Conservation (phyloP, 1,140 invertebrate genomes). For the Lerema accius region DNA sequence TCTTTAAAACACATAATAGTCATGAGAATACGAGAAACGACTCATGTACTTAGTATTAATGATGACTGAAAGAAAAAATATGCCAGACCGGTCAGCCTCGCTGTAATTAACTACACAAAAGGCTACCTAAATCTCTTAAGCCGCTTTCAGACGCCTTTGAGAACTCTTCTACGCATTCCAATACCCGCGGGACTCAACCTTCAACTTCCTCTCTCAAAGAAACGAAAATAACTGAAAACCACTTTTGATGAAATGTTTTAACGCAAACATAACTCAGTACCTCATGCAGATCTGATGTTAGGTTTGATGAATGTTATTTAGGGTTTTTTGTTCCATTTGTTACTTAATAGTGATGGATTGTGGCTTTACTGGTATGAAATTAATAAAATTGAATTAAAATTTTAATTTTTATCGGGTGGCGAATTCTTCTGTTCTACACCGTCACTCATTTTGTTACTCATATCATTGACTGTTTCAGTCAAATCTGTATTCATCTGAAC, state of each 20-base stretch:
- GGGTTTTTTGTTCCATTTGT: too few species aligned
- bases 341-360: too few species aligned
- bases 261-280: not conserved
- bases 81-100: conserved; percentile 9
- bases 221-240: conserved; percentile 12
- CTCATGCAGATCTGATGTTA: conserved; percentile 2
- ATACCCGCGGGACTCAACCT: conserved; percentile 28
- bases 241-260: not conserved
- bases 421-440: too few species aligned
- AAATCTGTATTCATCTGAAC: too few species aligned
- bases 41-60: conserved; percentile 22
- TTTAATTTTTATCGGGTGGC: too few species aligned
- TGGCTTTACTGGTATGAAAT: too few species aligned
- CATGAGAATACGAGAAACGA: conserved; percentile 2
- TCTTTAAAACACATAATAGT: conserved; percentile 1
- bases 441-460: too few species aligned
- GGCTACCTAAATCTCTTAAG: conserved; percentile 27
- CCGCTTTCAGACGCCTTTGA: conserved; percentile 30
- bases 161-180: conserved; percentile 32
- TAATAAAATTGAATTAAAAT: too few species aligned
- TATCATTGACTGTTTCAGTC: too few species aligned
- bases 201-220: conserved; percentile 24
- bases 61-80: conserved; percentile 13
- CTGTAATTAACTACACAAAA: conserved; percentile 32
- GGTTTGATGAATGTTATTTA: too few species aligned